Conservation (phyloP, 2,113 vertebrate genomes). For the Nestor notabilis region DNA sequence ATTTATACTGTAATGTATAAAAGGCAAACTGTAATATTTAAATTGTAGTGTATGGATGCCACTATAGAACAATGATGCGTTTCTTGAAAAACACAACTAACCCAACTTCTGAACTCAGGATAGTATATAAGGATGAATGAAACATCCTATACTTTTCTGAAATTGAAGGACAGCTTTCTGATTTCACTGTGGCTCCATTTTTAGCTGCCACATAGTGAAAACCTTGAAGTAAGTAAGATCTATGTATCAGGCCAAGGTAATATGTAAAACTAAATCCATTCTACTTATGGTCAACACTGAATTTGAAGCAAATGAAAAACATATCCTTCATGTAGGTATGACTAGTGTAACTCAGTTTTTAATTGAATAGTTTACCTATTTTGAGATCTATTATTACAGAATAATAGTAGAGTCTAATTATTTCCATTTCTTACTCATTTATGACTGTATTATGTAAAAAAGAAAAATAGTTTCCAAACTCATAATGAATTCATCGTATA, state of each 20-base stretch:
- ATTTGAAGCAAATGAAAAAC: neutral
- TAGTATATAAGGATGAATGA: neutral
- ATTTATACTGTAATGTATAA: neutral
- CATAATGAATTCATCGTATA: neutral
- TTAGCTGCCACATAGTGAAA: neutral
- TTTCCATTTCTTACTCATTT: neutral
- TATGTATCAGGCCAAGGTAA: neutral
- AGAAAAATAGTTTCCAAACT: neutral
- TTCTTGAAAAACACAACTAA: neutral
- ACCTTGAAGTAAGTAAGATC: neutral
- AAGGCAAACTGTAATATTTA: neutral
- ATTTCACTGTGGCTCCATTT: neutral
- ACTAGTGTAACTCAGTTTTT: neutral
- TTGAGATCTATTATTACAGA: neutral
- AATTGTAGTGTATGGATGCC: neutral
- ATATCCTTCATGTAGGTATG: neutral
- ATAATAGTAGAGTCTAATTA: neutral
- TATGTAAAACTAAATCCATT: neutral
- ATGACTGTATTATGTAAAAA: neutral
- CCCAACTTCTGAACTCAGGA: neutral
- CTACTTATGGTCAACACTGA: neutral
- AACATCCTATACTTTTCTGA: neutral
- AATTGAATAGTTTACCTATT: neutral
- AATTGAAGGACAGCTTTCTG: neutral
- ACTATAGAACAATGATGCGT: neutral